Evolutionary conservation across 2,888 invertebrate species (phyloP), one percentile per base, ranked within the genome.

Genomic region (Philopedon plagiatum): DNA sequence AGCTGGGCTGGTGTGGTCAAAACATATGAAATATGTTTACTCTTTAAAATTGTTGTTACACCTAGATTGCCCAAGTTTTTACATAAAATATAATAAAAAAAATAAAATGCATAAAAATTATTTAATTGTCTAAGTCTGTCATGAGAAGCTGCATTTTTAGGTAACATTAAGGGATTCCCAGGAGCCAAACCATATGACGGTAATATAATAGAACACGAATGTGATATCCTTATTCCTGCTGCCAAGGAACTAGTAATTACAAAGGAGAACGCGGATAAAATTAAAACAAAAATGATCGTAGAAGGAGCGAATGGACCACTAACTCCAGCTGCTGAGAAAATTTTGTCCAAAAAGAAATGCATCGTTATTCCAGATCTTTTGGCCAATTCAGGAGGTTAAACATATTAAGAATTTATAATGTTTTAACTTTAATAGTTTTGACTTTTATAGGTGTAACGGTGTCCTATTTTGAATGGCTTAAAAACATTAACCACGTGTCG

Each of bases 231-330:
- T 54, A 93, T 99, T 64, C 98, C 99, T 0, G 98, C 98, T 76
- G 99, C 99, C 68, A 89, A 94, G 63, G 98, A 99, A 83, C 95
- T 98, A 86, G 95, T 95, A 76, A 95, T 99, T 79, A 93, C 93
- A 80, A 92, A 91, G 82, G 93, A 92, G 54, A 99, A 98, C 85
- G 98, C 98, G 2, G 89, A 91, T 81, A 90, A 90, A 80, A 92
- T 99, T 75, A 91, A 97, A 81, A 95, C 96, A 65, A 97, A 96
- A 90, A 93, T 98, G 74, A 94, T 98, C 79, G 94, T 94, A 1
- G 98, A 98, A 86, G 98, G 96, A 62, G 98, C 98, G 80, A 98
- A 98, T 87, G 98, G 98, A 0, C 98, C 98, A 3, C 95, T 94
- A 0, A 99, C 98, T 0, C 96, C 97, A 0, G 96, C 95, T 0